Evolutionary conservation across 1,140 invertebrate genomes (phyloP).

Genomic region (Phocides pigmalion): DNA sequence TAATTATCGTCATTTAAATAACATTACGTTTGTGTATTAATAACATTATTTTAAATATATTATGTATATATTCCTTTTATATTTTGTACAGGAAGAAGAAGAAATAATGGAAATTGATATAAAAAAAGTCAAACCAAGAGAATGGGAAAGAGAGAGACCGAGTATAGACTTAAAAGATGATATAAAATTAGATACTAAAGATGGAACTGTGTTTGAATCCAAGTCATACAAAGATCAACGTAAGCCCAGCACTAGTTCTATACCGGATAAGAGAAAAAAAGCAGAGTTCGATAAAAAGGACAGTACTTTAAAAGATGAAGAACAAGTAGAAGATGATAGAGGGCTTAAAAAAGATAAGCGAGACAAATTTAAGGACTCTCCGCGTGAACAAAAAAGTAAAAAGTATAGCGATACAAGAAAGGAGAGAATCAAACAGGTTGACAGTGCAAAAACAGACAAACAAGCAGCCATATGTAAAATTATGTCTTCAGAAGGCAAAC

Average conservation of each 20-base stretch:
- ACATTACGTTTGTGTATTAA: neutral
- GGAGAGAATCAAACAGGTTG: slow-evolving; percentile 68
- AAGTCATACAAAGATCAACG: slow-evolving; percentile 74
- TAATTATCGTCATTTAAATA: too few species aligned
- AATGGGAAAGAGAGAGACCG: slow-evolving; percentile 80
- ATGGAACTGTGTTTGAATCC: slow-evolving; percentile 67
- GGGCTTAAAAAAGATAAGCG: slow-evolving; percentile 66
- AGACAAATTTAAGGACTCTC: slow-evolving; percentile 71
- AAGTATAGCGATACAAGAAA: slow-evolving; percentile 80
- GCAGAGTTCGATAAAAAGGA: slow-evolving; percentile 65
- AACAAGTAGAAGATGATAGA: slow-evolving; percentile 59
- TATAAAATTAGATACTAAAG: slow-evolving; percentile 61
- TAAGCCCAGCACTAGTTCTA: slow-evolving; percentile 51
- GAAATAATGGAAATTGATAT: slow-evolving; percentile 71
- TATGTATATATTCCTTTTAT: neutral
- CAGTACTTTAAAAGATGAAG: slow-evolving; percentile 57
- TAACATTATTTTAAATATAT: neutral
- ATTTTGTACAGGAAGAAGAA: slow-evolving; percentile 68
- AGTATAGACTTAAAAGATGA: slow-evolving; percentile 72
- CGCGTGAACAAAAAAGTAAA: slow-evolving; percentile 76
- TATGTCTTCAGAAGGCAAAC: slow-evolving; percentile 62
- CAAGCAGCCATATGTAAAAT: slow-evolving; percentile 69
- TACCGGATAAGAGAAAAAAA: slow-evolving; percentile 74
- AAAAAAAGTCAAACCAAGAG: slow-evolving; percentile 80
- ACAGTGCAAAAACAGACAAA: slow-evolving; percentile 65